Base-by-base conservation (phyloP, 1,140 invertebrate genomes). In the Rhopalosiphum maidis region DNA sequence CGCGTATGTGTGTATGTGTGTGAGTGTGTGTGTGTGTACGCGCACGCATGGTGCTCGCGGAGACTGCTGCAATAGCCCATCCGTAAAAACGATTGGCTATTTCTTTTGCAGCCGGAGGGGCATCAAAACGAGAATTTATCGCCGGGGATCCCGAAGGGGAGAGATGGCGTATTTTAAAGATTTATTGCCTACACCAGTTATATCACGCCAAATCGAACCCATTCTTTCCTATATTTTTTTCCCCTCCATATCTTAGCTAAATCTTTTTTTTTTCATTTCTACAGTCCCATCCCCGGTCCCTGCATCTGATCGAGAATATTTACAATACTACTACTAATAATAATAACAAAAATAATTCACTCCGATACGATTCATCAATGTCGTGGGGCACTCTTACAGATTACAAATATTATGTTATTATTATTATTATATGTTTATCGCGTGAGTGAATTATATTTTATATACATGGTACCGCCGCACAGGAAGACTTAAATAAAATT, bases 111-210 rank as follows among this genome's bases (percentile, higher is more conserved):
- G 77, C 46, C 48, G 35, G 82, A 85, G 77, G 91, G 91, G 91
- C 91, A 93, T 93, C 91, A 93, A 93, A 93, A 93, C 82, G 91
- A 93, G 91, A 86, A 86, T 93, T 93, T 93, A 93, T 93, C 82
- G 91, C 11, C 25, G 25, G 82, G 82, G 82, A 85, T 85, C 82
- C 91, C 91, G 82, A 43, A 93, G 91, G 91, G 91, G 91, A 93
- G 82, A 93, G 51, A 93, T 86, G 91, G 91, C 91, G 91, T 93
- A 93, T 93, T 93, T 93, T 93, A 86, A 93, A 93, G 91, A 93
- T 93, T 93, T 93, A 93, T 93, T 41, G 91, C 82, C 91, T 82
- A 51, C 77, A 82, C 77, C 68, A 86, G 82, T 93, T 55, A n/a
- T 86, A 93, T 93, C 82, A 93, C 91, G 91, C 91, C 91, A 93